Percentiles rank a stretch among this genome's conserved stretches.
These are phyloP conservation scores for Antrozous pallidus DNA, from an alignment of 2,797 vertebrate species.

Conservation along the genomic window DNA sequence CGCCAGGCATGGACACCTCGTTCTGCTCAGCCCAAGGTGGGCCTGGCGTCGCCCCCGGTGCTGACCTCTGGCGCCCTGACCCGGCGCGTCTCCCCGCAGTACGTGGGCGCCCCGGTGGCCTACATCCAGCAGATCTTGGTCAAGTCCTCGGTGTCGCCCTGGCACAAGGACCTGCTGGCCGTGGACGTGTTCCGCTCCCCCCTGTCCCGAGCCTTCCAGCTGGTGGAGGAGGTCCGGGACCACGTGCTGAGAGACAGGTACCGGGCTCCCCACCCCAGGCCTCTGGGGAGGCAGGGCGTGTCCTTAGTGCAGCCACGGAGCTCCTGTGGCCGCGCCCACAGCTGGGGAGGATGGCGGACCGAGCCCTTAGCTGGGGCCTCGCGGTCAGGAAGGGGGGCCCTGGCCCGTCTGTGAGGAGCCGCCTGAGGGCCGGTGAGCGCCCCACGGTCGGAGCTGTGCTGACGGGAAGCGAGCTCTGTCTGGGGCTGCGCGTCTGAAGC, in stretches of 20 bases:
- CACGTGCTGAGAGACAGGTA: conserved; percentile 93
- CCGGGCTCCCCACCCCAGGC: too few species aligned
- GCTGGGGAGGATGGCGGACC: background rate
- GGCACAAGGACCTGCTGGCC: conserved; percentile 92
- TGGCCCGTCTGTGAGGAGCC: background rate
- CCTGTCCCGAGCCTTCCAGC: conserved; percentile 90
- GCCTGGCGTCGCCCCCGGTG: too few species aligned
- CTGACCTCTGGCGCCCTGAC: too few species aligned
- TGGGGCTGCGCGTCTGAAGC: background rate
- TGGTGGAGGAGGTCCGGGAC: conserved; percentile 96
- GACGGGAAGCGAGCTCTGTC: background rate
- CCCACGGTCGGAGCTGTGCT: background rate
- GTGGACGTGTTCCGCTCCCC: conserved; percentile 95
- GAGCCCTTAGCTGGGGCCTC: background rate
- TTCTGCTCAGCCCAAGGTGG: too few species aligned
- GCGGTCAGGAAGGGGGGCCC: background rate
- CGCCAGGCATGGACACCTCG: too few species aligned
- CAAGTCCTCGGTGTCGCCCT: conserved; percentile 95
- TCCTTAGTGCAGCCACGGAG: too few species aligned
- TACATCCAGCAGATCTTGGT: conserved; percentile 98
- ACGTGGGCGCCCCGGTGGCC: conserved; percentile 92
- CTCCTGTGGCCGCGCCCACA: background rate
- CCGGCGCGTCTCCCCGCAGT: conserved; percentile 81
- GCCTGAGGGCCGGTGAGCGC: fast-evolving
- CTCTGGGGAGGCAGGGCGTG: fast-evolving